Conservation (phyloP, 2,888 invertebrate species). For the Lepidocyrtinus sp. region DNA sequence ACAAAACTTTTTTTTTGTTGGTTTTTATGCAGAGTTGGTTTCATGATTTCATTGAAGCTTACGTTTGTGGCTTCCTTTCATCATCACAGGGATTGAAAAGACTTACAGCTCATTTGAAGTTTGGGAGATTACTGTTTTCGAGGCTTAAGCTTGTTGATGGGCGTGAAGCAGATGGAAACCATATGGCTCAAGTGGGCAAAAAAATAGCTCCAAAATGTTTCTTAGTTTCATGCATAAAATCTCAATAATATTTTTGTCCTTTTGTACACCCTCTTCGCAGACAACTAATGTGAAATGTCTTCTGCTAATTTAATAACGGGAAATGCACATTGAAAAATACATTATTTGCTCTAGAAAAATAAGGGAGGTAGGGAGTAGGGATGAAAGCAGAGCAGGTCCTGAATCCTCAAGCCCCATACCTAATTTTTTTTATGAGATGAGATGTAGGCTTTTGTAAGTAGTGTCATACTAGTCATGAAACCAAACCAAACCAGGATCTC, state of each 20-base stretch:
- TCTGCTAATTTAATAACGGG: slow-evolving; percentile 14
- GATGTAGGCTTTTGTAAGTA: background rate
- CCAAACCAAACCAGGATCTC: slow-evolving; percentile 11
- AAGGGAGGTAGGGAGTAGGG: no score
- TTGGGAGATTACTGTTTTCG: background rate
- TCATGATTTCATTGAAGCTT: background rate
- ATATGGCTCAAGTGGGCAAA: slow-evolving; percentile 36
- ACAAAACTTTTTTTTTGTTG: background rate
- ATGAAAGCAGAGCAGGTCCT: slow-evolving; percentile 1
- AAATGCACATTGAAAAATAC: background rate
- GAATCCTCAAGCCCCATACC: background rate
- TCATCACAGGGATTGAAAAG: slow-evolving; percentile 4
- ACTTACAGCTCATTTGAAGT: slow-evolving; percentile 20
- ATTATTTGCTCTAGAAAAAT: background rate
- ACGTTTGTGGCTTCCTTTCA: slow-evolving; percentile 2
- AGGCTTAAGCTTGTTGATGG: background rate
- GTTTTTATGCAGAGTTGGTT: background rate
- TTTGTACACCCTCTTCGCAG: background rate
- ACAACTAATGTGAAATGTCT: background rate
- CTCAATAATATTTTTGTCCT: background rate
- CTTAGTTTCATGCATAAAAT: slow-evolving; percentile 25
- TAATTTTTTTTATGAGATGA: background rate
- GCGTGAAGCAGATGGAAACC: slow-evolving; percentile 54
- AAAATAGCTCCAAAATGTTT: slow-evolving; percentile 7
- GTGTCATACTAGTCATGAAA: background rate